Evolutionary conservation across 1,140 invertebrate species (phyloP), one percentile per base, ranked within the genome.

Genomic region (Tetraneura akinire): DNA sequence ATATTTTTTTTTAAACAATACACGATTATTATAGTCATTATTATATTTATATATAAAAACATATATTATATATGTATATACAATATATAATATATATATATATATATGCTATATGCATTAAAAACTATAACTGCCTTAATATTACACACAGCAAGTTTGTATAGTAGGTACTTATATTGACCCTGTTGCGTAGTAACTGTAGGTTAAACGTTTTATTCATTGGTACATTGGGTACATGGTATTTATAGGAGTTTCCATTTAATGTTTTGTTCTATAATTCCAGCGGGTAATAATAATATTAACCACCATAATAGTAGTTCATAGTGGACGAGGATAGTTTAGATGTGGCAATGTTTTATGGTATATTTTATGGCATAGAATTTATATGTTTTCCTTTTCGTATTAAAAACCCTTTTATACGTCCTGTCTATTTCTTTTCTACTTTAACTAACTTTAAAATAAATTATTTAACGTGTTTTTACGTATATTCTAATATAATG

Each of bases 211-310:
- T 51, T 71, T 70, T 51, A 51, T 71, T 71, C 68, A 51, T 71
- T 13, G 23, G 8, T 71, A 49, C 23, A 29, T 49, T 37, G 23
- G 16, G 3, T 42, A 47, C 5, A 29, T 23, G 16, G 32, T 71
- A 29, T 71, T 71, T 42, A 0, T 13, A 76, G 32, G 57, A 76
- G 29, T 76, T 57, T 29, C 18, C 2, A 57, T 42, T 55, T 57
- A 42, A 42, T 37, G n/a, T 55, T 57, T 57, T 76, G 71, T 42
- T 76, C 14, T 57, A 57, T 57, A 53, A 76, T 76, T 57, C 29
- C 51, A 57, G 26, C 3, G 53, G 49, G 70, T 73, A 73, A 73
- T 57, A 49, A 71, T 51, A 49, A 51, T 51, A 51, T 29, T 1
- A 57, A 10, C 26, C 29, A 32, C 21, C 4, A 37, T 37, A 37